Conservation (phyloP, 1,140 invertebrate species). For the Idris sp. region DNA sequence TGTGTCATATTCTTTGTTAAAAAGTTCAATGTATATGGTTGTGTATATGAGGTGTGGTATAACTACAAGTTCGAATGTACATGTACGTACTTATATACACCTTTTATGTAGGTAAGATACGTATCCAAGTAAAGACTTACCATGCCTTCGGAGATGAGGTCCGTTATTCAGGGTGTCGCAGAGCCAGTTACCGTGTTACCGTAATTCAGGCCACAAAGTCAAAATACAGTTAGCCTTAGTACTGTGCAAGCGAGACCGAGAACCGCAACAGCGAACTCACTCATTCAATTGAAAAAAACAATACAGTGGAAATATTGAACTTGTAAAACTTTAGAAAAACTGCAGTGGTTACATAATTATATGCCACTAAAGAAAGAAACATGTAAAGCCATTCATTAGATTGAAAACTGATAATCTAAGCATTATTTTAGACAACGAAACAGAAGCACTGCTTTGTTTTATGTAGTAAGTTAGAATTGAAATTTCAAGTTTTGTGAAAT, state of each 20-base stretch:
- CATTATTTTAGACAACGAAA: too few relatives aligned
- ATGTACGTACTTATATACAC: conserved; percentile 57
- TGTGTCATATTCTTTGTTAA: conserved; percentile 52
- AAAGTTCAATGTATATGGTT: conserved; percentile 34
- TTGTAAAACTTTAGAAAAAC: too few relatives aligned
- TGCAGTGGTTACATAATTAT: too few relatives aligned
- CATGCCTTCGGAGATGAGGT: conserved; percentile 71
- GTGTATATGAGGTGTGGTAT: conserved; percentile 33
- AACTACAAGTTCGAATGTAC: conserved; percentile 50
- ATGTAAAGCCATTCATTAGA: too few relatives aligned
- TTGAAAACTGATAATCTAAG: too few relatives aligned
- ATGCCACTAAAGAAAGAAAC: too few relatives aligned
- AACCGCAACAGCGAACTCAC: conserved; percentile 47
- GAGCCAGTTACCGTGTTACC: conserved; percentile 79
- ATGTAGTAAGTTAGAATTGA: too few relatives aligned
- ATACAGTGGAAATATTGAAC: conserved; percentile 49
- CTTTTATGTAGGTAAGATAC: conserved; percentile 71
- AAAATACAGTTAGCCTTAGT: conserved; percentile 78
- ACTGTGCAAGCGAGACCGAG: conserved; percentile 60
- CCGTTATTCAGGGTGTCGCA: conserved; percentile 77
- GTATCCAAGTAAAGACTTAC: conserved; percentile 63
- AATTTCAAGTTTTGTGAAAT: too few relatives aligned
- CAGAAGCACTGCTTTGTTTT: too few relatives aligned
- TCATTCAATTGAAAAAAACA: conserved; percentile 44
- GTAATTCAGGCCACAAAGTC: conserved; percentile 80